Evolutionary conservation across 2,797 vertebrate species (phyloP).

Genomic region (Phoebastria nigripes): DNA sequence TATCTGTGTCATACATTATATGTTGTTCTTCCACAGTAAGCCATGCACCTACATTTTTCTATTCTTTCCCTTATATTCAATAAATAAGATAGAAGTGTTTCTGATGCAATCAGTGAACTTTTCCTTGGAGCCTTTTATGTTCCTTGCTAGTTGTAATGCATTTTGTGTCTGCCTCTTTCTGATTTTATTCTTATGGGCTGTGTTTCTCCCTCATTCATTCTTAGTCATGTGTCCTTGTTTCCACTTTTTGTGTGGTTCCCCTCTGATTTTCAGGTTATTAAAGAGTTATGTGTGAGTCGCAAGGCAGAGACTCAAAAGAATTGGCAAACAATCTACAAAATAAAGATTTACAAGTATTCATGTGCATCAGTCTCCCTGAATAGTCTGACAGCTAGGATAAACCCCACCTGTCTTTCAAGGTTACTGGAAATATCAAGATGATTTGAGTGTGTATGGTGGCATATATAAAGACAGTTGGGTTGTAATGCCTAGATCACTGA

Average conservation of each 20-base stretch:
- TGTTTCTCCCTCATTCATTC: background rate
- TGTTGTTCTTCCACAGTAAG: background rate
- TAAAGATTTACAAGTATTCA: background rate
- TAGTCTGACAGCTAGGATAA: background rate
- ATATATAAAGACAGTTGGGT: background rate
- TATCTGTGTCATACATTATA: background rate
- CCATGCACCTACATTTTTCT: background rate
- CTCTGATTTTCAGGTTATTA: background rate
- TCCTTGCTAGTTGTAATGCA: background rate
- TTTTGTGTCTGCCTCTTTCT: background rate
- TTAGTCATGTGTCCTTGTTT: background rate
- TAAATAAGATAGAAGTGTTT: background rate
- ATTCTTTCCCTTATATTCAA: background rate
- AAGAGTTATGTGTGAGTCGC: background rate
- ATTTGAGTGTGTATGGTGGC: background rate
- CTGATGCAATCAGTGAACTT: background rate
- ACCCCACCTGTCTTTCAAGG: background rate
- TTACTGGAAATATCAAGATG: background rate
- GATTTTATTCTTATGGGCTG: background rate
- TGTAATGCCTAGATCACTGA: background rate
- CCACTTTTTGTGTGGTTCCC: background rate
- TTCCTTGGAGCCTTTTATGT: background rate
- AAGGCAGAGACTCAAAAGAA: background rate
- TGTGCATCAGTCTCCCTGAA: background rate
- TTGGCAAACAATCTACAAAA: background rate